These are phyloP conservation scores for Heliothis subflexa DNA, from an alignment of 1,140 invertebrate species.

Conservation along the genomic window DNA sequence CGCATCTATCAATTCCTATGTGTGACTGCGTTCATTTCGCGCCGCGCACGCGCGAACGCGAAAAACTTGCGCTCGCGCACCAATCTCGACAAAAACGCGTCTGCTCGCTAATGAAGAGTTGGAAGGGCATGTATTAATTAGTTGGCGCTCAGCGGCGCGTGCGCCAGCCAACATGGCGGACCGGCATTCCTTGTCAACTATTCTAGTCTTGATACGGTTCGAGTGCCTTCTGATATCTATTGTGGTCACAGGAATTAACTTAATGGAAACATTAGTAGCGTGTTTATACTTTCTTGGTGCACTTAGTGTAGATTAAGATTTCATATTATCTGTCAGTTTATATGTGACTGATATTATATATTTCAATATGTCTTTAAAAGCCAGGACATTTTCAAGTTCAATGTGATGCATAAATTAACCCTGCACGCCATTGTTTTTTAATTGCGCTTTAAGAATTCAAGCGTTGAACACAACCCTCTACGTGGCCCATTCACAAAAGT, in stretches of 20 bases:
- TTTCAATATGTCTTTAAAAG: neutral
- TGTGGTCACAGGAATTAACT: constrained; percentile 34
- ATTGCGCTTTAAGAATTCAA: constrained; percentile 39
- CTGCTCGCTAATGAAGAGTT: constrained; percentile 74
- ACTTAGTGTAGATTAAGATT: neutral
- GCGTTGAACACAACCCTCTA: neutral
- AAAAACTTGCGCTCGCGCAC: constrained; percentile 52
- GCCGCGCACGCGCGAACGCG: constrained; percentile 39
- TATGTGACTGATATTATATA: neutral
- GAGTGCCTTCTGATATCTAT: constrained; percentile 34
- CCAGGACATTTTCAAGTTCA: neutral
- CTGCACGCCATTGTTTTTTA: constrained; percentile 4
- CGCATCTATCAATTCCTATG: neutral
- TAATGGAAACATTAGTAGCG: constrained; percentile 22
- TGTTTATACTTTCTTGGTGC: constrained; percentile 19
- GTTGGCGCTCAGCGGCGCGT: constrained; percentile 70
- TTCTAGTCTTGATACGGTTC: constrained; percentile 48
- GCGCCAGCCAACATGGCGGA: constrained; percentile 66
- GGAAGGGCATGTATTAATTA: constrained; percentile 78
- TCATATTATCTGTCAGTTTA: neutral
- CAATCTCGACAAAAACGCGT: constrained; percentile 69
- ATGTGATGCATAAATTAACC: constrained; percentile 9
- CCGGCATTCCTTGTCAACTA: constrained; percentile 44
- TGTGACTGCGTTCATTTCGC: constrained; percentile 18
- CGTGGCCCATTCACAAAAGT: constrained; percentile 24